Evolutionary conservation across 1,140 invertebrate species (phyloP).

Genomic region (Formica selysi): DNA sequence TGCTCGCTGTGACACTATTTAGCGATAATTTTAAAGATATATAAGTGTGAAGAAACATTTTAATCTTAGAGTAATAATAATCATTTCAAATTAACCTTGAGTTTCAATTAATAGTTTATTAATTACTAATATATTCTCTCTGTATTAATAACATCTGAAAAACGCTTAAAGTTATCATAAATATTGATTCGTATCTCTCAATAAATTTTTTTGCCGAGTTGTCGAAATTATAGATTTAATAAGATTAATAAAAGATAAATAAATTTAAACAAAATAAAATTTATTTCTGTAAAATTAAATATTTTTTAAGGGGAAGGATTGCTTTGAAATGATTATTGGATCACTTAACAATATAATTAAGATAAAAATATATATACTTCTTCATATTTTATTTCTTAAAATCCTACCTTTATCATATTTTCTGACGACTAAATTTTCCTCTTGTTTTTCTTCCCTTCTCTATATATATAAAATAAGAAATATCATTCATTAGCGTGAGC

Average conservation of each 20-base stretch:
- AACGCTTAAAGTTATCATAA: not conserved
- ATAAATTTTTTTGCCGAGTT: not conserved
- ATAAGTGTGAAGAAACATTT: not conserved
- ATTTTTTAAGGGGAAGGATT: not conserved
- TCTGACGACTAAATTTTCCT: not conserved
- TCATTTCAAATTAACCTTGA: slow-evolving; percentile 15
- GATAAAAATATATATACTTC: not conserved
- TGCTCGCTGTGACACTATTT: not conserved
- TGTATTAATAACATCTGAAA: not conserved
- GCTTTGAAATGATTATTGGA: not conserved
- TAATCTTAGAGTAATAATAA: slow-evolving; percentile 7
- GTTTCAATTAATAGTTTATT: not conserved
- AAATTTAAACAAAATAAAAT: slow-evolving; percentile 1
- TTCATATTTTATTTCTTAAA: not conserved
- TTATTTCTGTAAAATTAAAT: slow-evolving; percentile 5
- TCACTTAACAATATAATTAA: slow-evolving; percentile 13
- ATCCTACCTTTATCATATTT: not conserved
- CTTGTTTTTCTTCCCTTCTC: not conserved
- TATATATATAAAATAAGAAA: not conserved
- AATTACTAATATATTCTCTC: not conserved
- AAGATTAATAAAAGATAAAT: not conserved
- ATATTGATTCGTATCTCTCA: not conserved
- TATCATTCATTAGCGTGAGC: not conserved
- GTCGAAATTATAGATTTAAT: not conserved
- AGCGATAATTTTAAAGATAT: slow-evolving; percentile 1